Evolutionary conservation across 2,113 vertebrate genomes (phyloP), one percentile per base, ranked within the genome.

Genomic region (Felis chaus): DNA sequence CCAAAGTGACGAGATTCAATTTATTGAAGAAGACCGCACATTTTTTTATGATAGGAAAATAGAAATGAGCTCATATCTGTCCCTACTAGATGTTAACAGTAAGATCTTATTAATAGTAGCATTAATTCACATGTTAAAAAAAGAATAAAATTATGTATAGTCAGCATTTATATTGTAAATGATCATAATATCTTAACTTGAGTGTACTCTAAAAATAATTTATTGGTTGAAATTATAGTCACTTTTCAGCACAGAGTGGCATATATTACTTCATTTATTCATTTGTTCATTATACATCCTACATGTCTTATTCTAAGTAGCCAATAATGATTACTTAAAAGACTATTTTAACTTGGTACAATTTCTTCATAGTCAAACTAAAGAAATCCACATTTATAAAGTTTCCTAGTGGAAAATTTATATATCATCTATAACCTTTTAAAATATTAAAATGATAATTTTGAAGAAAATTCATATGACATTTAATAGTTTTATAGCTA

Each of bases 41-140:
- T 21, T 91, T 96, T 91, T 76, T 36, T 45, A 41, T n/a, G 57
- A 68, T 4, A 80, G 29, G 27, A 94, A 89, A 89, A 66, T 15
- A 94, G n/a, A 74, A 63, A 86, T 71, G 39, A 97, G 23, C 31
- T 89, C 14, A 78, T 85, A 69, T 69, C 19, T 91, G 13, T 8
- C 33, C 3, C 13, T 48, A 33, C 16, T 89, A 80, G 61, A 92
- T 61, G 61, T 63, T 89, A 71, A 88, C 5, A 21, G 13, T 65
- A 82, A 92, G 39, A 89, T 81, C 7, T 68, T 81, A 57, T 78
- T 89, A 95, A 84, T 6, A 89, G 15, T 19, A 53, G 27, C 39
- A 76, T 63, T 69, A 85, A 63, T 82, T 84, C 48, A 94, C 83
- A 36, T 6, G n/a, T 89, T 91, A 78, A 89, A 86, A 86, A 95